Evolutionary conservation across 2,113 vertebrate species (phyloP), one percentile per base, ranked within the genome.

Genomic region (Lepisosteus osseus): DNA sequence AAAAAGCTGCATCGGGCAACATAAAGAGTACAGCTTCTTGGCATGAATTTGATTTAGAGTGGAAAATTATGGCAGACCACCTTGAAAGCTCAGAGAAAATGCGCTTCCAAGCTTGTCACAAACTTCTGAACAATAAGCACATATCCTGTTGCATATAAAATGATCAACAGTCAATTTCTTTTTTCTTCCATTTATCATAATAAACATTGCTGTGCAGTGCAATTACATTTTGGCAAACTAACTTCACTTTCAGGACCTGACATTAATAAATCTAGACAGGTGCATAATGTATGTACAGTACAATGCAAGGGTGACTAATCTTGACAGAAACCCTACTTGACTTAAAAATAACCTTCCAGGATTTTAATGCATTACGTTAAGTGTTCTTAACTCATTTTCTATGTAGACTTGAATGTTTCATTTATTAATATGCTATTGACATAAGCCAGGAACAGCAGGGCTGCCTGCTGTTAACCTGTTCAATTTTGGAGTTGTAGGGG

Each of bases 21-120:
- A 80, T 79, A 66, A 67, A 68, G 75, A 61, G 63, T 72, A 72
- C 70, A 54, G 42, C 74, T 68, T 54, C 12, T 43, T 55, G 61
- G 61, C 68, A 7, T 70, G 78, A 76, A 79, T 78, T 73, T 70
- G 57, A 75, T 84, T 79, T 84, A 81, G 55, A 79, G 78, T 63
- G 14, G 62, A 74, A 62, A 80, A 67, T 65, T 69, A 51, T 76
- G 77, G 76, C 70, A 71, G 84, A 89, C 87, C 86, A 82, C 86
- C 80, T 62, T 84, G 80, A 84, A 78, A 78, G 84, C 80, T 84
- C 72, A 77, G 74, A 84, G 79, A 74, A 76, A 61, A 81, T 81
- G 82, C 83, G 83, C 83, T 88, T 80, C 72, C 57, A 77, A 75
- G 65, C 74, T 71, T 72, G 70, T 67, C 81, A 69, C 78, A 63